Base-by-base conservation (phyloP, 92 coral and sea anemone genomes). In the Palythoa heliodiscus region DNA sequence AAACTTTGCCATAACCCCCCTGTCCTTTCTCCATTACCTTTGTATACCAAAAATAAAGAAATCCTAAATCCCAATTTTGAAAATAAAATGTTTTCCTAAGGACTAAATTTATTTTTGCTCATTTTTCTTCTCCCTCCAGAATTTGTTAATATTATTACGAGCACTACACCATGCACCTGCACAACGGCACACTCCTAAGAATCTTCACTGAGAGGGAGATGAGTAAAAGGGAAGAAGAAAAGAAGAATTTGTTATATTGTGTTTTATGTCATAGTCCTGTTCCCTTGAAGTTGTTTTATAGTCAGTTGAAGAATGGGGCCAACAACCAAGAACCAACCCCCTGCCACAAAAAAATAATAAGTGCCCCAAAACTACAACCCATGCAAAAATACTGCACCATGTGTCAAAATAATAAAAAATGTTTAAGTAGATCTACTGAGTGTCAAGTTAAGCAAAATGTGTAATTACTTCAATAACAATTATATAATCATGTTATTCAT, bases 1-100 rank as follows among this genome's bases (percentile, higher is more conserved):
- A 63, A 63, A 63, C 70, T 63, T 63, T 63, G 70, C 70, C 70
- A 63, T 63, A 63, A 63, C 6, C 70, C 70, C 70, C 70, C 24
- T 63, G 70, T 63, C 70, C 0, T 63, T 63, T 63, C 70, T 25
- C 29, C 70, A 63, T 63, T 63, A 22, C 0, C 16, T 2, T 15
- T 63, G 2, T 63, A 63, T 63, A 63, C 70, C 70, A 63, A 63
- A 63, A 63, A 63, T 63, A 63, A 63, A 63, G 70, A 63, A 3
- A 63, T 22, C 70, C 70, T 63, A 17, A 15, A 1, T 63, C 70
- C 70, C 16, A 63, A 63, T 63, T 63, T 22, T 17, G 70, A 63
- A 63, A 63, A 63, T 15, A 63, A 63, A 17, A 54, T 63, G 70
- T 63, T 63, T 63, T 63, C 70, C 70, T 63, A 15, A 3, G 70